phyloP scores from a whole-genome alignment of 2,113 vertebrate genomes.

The Pogona vitticeps region DNA sequence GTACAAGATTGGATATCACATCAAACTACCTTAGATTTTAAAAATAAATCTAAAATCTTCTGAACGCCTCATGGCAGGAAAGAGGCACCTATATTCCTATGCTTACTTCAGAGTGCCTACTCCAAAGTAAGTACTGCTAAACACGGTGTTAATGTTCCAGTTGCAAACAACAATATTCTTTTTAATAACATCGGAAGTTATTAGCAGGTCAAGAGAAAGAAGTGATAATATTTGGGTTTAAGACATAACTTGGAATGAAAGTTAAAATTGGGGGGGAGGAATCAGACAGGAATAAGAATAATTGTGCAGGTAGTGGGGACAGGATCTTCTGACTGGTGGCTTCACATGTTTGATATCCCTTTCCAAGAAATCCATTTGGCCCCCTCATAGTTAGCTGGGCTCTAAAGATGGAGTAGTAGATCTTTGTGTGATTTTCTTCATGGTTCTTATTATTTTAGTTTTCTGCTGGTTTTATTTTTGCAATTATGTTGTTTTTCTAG shows the following conservation, averaged over 20 bases:
- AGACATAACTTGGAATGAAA: neutral
- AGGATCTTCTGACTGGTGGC: neutral
- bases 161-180: neutral
- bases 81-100: too few species aligned
- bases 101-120: neutral
- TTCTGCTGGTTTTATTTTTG: neutral
- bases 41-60: neutral
- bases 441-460: neutral
- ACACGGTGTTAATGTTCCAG: neutral
- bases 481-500: neutral
- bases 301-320: neutral
- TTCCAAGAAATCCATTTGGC: too few species aligned
- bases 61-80: too few species aligned
- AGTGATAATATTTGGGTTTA: neutral
- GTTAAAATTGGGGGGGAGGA: too few species aligned
- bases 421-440: neutral
- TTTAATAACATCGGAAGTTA: neutral
- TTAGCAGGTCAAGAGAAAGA: neutral
- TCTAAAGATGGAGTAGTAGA: neutral
- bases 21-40: neutral
- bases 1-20: neutral
- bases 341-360: neutral
- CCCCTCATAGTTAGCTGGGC: too few species aligned
- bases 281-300: neutral
- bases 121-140: neutral